Evolutionary conservation across 2,888 invertebrate genomes (phyloP).

Genomic region (Caenorhabditis plicata): DNA sequence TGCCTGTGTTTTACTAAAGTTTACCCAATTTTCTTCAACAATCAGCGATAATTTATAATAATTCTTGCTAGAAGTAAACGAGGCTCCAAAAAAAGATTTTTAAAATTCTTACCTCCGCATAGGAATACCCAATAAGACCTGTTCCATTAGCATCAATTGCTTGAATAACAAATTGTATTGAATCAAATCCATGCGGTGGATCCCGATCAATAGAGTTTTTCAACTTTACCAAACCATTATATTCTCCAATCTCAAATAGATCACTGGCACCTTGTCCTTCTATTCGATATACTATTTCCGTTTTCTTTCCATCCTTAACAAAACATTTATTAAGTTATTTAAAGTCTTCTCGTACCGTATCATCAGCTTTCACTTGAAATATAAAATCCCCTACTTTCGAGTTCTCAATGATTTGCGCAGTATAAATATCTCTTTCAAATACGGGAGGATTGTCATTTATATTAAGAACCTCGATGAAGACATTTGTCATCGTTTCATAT

Average conservation of each 20-base stretch:
- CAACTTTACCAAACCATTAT: slow-evolving; percentile 67
- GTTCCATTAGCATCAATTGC: slow-evolving; percentile 64
- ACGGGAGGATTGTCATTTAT: slow-evolving; percentile 68
- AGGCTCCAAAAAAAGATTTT: too few relatives aligned
- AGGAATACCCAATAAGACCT: slow-evolving; percentile 67
- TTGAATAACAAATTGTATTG: slow-evolving; percentile 63
- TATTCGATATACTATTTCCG: slow-evolving; percentile 59
- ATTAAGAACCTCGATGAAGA: slow-evolving; percentile 71
- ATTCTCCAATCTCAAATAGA: slow-evolving; percentile 67
- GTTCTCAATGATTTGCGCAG: slow-evolving; percentile 56
- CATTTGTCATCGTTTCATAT: slow-evolving; percentile 78
- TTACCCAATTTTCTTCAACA: too few relatives aligned
- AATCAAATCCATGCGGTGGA: slow-evolving; percentile 80
- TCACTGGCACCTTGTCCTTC: slow-evolving; percentile 67
- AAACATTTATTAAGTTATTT: slow-evolving; percentile 13
- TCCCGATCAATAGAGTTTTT: slow-evolving; percentile 74
- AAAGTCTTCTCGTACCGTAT: slow-evolving; percentile 59
- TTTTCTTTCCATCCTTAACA: slow-evolving; percentile 42
- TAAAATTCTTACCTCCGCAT: slow-evolving; percentile 67
- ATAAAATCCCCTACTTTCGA: slow-evolving; percentile 52
- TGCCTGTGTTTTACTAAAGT: too few relatives aligned
- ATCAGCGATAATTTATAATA: too few relatives aligned
- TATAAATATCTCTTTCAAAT: slow-evolving; percentile 61
- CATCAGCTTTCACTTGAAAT: slow-evolving; percentile 57
- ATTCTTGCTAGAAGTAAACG: too few relatives aligned